Base-by-base conservation (phyloP, 92 coral and sea anemone species). In the Porites lobata region DNA sequence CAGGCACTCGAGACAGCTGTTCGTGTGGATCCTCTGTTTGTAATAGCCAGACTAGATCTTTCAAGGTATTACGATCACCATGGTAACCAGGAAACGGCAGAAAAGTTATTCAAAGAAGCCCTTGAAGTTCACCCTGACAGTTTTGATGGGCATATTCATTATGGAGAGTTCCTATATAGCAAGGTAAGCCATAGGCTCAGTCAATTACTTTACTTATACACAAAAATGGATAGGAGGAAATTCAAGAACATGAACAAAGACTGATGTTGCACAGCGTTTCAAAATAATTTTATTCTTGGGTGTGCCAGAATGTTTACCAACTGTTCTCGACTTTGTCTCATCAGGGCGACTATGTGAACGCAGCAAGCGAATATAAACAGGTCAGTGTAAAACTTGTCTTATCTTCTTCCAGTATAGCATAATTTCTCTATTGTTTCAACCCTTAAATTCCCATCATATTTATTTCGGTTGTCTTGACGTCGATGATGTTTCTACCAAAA, bases 21-120 rank as follows among this genome's bases (percentile, higher is more conserved):
- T 11, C 18, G 13, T 10, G 76, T 81, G 81, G 95, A 92, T n/a
- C 93, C 95, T 3, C 86, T 86, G 90, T 92, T 92, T 24, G 95
- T 92, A 17, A 92, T 85, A 50, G 91, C 92, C 10, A 87, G 79
- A 32, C 62, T 89, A 32, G 91, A 92, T 57, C 80, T 92, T 17
- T 88, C 95, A 7, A 63, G 85, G 29, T 85, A 70, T 86, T 85
- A 89, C 69, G 56, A 72, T 18, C 67, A 50, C 47, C 66, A 69
- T 17, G 90, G 83, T 43, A 74, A 81, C 69, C 50, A 9, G 2
- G 78, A 69, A 8, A 87, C 51, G 22, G 95, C 93, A 9, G 80
- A 75, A 22, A 67, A 67, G 29, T 62, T 70, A 77, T 86, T 89
- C 26, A 73, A 89, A 76, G 92, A 92, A 85, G 91, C 93, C 57